phyloP scores from a whole-genome alignment of 2,888 invertebrate species.

The Portevinia maculata region DNA sequence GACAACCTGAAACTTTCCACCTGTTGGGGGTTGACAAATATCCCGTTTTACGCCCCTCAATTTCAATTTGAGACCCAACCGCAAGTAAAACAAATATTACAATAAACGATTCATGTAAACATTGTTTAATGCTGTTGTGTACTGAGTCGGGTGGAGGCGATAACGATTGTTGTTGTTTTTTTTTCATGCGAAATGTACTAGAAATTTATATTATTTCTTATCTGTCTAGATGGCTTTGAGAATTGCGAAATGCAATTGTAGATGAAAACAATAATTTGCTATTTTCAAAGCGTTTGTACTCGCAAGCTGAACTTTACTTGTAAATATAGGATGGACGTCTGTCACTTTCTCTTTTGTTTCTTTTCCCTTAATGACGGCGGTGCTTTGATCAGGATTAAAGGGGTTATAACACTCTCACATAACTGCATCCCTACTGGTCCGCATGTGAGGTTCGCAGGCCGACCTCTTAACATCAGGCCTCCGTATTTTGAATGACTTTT shows the following conservation, averaged over 20 bases:
- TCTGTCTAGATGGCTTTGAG: conserved; percentile 21
- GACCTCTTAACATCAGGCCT: too few species aligned
- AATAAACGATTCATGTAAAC: conserved; percentile 14
- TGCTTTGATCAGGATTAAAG: too few species aligned
- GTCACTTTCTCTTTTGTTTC: too few species aligned
- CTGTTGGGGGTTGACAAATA: not conserved
- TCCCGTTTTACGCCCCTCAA: not conserved
- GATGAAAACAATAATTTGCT: conserved; percentile 1
- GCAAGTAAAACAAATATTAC: not conserved
- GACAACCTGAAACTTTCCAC: not conserved
- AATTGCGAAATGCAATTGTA: conserved; percentile 38
- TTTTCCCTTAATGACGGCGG: too few species aligned
- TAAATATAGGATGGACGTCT: too few species aligned
- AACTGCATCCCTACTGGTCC: too few species aligned
- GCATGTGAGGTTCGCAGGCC: too few species aligned
- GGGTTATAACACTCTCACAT: too few species aligned
- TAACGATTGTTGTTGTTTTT: conserved; percentile 28
- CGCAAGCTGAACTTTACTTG: conserved; percentile 21
- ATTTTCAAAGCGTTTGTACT: conserved; percentile 13
- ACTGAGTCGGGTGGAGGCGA: conserved; percentile 21
- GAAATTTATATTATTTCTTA: conserved; percentile 29
- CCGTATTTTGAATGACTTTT: too few species aligned
- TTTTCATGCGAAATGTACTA: not conserved
- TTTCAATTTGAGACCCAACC: not conserved
- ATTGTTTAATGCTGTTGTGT: conserved; percentile 7